Conservation (phyloP, 2,113 vertebrate species). For the Apteryx owenii region DNA sequence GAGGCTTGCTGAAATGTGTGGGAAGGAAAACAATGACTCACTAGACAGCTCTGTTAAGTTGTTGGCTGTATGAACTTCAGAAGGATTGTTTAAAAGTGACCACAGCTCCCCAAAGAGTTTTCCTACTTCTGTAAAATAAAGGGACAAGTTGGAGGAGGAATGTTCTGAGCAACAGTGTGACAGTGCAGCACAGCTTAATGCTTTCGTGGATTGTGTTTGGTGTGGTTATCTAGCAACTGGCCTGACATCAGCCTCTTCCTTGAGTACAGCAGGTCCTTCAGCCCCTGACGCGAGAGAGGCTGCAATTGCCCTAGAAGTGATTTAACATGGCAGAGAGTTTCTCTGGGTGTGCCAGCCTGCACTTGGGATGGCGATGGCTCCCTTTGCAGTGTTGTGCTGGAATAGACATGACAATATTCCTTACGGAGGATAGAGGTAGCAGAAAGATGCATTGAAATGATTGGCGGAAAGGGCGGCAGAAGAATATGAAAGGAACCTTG, state of each 20-base stretch:
- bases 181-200: background rate
- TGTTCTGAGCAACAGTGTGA: background rate
- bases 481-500: background rate
- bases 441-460: background rate
- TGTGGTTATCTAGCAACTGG: background rate
- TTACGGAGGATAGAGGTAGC: background rate
- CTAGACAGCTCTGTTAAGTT: background rate
- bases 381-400: background rate
- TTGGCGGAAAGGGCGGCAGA: background rate
- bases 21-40: background rate
- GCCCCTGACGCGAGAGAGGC: background rate
- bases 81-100: background rate
- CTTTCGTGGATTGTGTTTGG: background rate
- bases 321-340: background rate
- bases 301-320: background rate
- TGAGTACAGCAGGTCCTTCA: background rate
- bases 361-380: background rate
- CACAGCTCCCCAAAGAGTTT: background rate
- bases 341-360: background rate
- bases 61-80: background rate
- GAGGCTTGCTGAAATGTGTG: background rate
- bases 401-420: background rate
- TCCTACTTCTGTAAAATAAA: background rate
- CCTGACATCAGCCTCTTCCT: background rate
- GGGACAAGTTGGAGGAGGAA: background rate